Percentiles rank a stretch among this genome's conserved stretches.
These are phyloP conservation scores for Aphidoletes aphidimyza DNA, from an alignment of 2,888 invertebrate species.

Conservation along the genomic window DNA sequence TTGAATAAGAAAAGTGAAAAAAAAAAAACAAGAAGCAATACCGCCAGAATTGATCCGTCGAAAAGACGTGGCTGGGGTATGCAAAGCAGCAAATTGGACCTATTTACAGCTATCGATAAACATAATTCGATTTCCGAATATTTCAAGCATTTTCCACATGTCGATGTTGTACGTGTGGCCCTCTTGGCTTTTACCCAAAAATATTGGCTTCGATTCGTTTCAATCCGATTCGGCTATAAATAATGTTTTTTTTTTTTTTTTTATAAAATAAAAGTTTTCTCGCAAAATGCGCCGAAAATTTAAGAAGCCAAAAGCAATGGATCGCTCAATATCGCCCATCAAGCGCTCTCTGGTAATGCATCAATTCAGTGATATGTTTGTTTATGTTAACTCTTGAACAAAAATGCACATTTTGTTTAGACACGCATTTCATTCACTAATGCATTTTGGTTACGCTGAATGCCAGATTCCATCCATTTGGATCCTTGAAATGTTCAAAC, in stretches of 20 bases:
- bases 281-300: neutral
- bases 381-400: constrained; percentile 22
- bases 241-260: neutral
- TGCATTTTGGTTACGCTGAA: neutral
- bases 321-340: neutral
- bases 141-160: neutral
- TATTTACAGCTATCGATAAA: constrained; percentile 38
- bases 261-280: neutral
- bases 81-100: constrained; percentile 14
- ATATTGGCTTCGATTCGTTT: neutral
- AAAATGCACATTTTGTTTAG: constrained; percentile 24
- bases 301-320: neutral
- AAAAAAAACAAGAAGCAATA: no score
- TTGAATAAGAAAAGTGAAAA: no score
- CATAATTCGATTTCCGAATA: constrained; percentile 2
- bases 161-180: neutral
- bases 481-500: neutral
- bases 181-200: constrained; percentile 11
- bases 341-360: neutral
- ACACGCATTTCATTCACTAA: constrained; percentile 22
- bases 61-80: neutral
- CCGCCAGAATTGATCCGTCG: no score
- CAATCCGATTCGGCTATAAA: neutral
- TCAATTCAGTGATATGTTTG: neutral
- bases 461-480: neutral